These are phyloP conservation scores for Pangasius larnaudii DNA, from an alignment of 2,797 vertebrate genomes.

Conservation along the genomic window DNA sequence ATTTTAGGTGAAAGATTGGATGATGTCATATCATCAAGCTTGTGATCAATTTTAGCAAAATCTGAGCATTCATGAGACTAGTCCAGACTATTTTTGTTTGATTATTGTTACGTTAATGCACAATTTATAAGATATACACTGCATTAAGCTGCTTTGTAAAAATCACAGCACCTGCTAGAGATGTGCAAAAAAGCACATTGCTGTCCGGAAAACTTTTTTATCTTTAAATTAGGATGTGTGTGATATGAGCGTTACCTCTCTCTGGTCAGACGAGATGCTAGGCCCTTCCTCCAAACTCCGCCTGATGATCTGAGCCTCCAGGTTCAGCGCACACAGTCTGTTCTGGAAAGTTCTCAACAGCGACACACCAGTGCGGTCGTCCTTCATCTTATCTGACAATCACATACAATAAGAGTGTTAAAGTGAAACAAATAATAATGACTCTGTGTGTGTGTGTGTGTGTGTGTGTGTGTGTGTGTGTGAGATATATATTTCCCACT, in stretches of 20 bases:
- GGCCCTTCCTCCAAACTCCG: conserved; percentile 61
- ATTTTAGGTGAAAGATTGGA: neutral
- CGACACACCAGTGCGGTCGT: conserved; percentile 64
- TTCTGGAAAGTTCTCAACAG: conserved; percentile 70
- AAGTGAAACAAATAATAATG: neutral
- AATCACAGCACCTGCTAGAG: neutral
- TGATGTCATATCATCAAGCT: neutral
- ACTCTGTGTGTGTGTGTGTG: neutral
- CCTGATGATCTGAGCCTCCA: conserved; percentile 62
- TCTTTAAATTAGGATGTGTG: neutral
- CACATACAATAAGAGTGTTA: neutral
- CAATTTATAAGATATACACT: neutral
- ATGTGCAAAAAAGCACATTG: neutral
- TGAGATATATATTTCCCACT: neutral
- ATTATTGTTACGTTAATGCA: neutral
- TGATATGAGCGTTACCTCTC: conserved; percentile 63
- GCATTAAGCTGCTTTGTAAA: neutral
- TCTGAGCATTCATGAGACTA: neutral
- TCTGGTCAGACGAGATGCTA: conserved; percentile 67
- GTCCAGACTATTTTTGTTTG: neutral
- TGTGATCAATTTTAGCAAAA: neutral
- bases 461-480: neutral
- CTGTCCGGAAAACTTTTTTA: neutral
- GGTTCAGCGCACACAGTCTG: conserved; percentile 67
- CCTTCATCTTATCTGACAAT: conserved; percentile 42